Base-by-base conservation (phyloP, 2,797 vertebrate genomes). In the Amniataba percoides region DNA sequence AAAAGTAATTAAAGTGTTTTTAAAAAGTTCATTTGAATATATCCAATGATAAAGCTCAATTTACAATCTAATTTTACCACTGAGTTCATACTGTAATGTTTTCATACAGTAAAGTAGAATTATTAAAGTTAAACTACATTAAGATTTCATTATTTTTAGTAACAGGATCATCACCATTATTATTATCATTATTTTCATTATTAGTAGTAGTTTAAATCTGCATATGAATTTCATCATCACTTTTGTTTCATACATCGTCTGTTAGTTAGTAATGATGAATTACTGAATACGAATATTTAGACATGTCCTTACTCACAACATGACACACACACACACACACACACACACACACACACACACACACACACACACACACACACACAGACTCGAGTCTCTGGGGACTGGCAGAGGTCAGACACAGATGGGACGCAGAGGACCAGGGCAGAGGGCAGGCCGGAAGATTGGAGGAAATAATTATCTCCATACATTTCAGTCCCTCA, bases 381-480 rank as follows among this genome's bases (percentile, higher is more conserved):
- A 48, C 49, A 79, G 23, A 51, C 75, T 43, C n/a, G n/a, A 13
- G 55, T 80, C 87, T 86, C 81, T 57, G 46, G 71, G 65, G 85
- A 87, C 52, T 2, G 7, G 6, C 52, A 60, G 51, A 80, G 86
- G 86, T 89, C 83, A 86, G 81, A 74, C 82, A 74, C 70, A 86
- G 68, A 84, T 80, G 73, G 80, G 82, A 65, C 66, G 11, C 72
- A 67, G 81, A 81, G 69, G 80, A 78, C 62, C 74, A 71, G 81
- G 65, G 71, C 77, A 84, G 64, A 46, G 74, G 72, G 75, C 67
- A 86, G 80, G 73, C 87, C 71, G 81, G 90, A 92, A 90, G 83
- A 91, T 84, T 73, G 84, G 61, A 90, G 87, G 88, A 92, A 94
- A 93, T 91, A 90, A 92, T 93, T 92, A 93, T 88, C 81, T 85